These are phyloP conservation scores for Rosalia funebris DNA, from an alignment of 2,888 invertebrate genomes.

Conservation along the genomic window DNA sequence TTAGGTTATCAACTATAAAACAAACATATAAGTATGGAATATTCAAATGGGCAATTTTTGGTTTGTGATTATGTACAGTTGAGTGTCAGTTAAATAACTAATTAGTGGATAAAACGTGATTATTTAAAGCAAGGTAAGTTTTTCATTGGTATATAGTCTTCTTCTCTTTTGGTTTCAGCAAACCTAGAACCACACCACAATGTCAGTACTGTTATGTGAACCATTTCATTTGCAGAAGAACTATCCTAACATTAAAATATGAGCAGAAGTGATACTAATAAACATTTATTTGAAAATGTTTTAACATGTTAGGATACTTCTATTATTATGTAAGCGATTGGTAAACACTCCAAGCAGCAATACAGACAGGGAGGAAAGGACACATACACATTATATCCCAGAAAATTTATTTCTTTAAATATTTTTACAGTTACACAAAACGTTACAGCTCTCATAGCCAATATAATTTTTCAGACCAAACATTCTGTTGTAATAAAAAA, in stretches of 20 bases:
- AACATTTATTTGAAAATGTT: no score
- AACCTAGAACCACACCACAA: conserved; percentile 60
- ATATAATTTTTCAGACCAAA: conserved; percentile 41
- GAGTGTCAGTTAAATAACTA: neutral
- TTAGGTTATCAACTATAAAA: no score
- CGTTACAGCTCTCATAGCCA: conserved; percentile 52
- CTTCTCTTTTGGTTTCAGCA: conserved; percentile 59
- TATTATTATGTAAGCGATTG: no score
- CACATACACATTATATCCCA: conserved; percentile 45
- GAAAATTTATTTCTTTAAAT: conserved; percentile 48
- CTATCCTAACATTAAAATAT: no score
- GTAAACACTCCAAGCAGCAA: conserved; percentile 47
- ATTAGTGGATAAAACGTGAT: neutral
- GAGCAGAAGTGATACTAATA: no score
- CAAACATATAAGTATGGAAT: no score
- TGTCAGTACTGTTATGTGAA: no score
- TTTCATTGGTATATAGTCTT: conserved; percentile 64
- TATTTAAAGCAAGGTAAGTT: conserved; percentile 54
- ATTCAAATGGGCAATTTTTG: no score
- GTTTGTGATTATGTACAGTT: no score
- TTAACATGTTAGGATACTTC: no score
- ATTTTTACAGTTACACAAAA: conserved; percentile 46
- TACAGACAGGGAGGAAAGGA: conserved; percentile 44
- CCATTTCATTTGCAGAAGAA: no score
- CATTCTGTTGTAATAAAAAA: conserved; percentile 13